phyloP scores from a whole-genome alignment of 2,113 vertebrate genomes.

The Gallinago undulata region DNA sequence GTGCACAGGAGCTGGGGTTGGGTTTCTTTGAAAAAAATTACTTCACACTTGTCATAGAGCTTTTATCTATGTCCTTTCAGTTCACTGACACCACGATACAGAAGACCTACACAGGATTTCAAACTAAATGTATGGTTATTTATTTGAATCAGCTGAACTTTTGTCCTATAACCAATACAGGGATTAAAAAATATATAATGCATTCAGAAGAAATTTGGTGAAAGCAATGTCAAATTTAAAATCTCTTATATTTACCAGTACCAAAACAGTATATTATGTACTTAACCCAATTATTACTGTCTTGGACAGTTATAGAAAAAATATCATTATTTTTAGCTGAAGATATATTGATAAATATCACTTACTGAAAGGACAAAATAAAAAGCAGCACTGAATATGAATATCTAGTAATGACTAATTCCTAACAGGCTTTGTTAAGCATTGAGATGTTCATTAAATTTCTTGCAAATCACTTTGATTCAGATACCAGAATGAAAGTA shows the following conservation, averaged over 20 bases:
- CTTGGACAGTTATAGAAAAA: not conserved
- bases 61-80: constrained; percentile 4
- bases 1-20: not conserved
- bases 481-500: not conserved
- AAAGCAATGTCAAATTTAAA: not conserved
- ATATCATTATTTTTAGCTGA: not conserved
- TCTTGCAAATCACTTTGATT: not conserved
- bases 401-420: not conserved
- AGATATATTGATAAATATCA: not conserved
- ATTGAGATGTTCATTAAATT: not conserved
- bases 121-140: not conserved
- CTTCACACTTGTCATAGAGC: not conserved
- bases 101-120: not conserved
- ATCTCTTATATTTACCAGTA: not conserved
- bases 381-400: not conserved
- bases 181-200: not conserved
- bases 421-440: not conserved
- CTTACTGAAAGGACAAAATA: not conserved
- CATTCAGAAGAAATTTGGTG: not conserved
- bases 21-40: not conserved
- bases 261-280: not conserved
- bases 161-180: not conserved
- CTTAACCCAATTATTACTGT: not conserved
- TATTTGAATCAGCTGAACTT: not conserved
- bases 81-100: not conserved